phyloP scores from a whole-genome alignment of 2,797 vertebrate species.

The Fratercula arctica region DNA sequence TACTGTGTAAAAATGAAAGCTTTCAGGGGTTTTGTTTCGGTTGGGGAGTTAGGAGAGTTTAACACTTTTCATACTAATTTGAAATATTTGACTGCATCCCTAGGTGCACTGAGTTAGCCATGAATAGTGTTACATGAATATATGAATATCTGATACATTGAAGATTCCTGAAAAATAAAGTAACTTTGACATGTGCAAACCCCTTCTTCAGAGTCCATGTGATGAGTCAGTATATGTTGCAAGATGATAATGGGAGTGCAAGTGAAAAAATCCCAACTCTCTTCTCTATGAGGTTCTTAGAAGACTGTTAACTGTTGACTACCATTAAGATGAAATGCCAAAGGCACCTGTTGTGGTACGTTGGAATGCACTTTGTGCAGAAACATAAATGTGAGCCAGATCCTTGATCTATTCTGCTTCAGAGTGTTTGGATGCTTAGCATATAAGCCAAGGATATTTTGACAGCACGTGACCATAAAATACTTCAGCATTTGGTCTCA shows the following conservation, averaged over 20 bases:
- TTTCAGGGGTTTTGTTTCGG: background rate
- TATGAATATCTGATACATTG: slow-evolving; percentile 38
- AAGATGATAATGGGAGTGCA: background rate
- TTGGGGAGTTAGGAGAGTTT: background rate
- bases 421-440: background rate
- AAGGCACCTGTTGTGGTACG: background rate
- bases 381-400: background rate
- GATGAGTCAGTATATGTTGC: background rate
- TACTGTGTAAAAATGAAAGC: slow-evolving; percentile 16
- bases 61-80: slow-evolving; percentile 8
- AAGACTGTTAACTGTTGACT: background rate
- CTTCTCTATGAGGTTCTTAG: background rate
- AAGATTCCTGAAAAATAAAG: slow-evolving; percentile 61
- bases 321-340: background rate
- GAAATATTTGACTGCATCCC: background rate
- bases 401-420: background rate
- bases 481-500: background rate
- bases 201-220: slow-evolving; percentile 18
- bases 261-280: background rate
- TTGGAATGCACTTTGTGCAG: background rate
- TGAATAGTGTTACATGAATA: background rate
- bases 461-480: background rate
- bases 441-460: background rate
- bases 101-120: background rate
- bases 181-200: slow-evolving; percentile 14